A percentile compares a stretch with the other conserved stretches of the same genome.
These are phyloP conservation scores for Zophobas atratus DNA, from an alignment of 1,140 invertebrate genomes.

Conservation along the genomic window DNA sequence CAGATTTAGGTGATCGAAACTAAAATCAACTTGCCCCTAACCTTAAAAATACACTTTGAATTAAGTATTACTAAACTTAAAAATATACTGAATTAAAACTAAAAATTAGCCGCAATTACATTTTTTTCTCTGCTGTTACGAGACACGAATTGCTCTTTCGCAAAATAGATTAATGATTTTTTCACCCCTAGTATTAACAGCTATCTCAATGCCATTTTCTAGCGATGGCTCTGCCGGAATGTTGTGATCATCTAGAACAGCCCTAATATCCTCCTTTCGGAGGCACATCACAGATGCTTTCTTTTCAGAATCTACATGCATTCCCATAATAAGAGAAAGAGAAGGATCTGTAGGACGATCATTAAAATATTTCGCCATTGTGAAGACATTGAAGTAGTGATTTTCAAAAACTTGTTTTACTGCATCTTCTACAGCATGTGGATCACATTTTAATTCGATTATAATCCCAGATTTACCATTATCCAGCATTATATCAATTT, in stretches of 20 bases:
- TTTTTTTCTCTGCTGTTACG: background rate
- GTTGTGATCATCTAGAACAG: no score
- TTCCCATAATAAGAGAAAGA: conserved; percentile 33
- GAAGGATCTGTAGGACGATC: conserved; percentile 12
- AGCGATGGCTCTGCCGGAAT: conserved; percentile 17
- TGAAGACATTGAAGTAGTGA: conserved; percentile 2
- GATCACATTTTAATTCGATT: conserved; percentile 35
- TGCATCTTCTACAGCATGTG: conserved; percentile 36
- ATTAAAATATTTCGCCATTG: conserved; percentile 29
- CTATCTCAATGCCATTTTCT: conserved; percentile 28
- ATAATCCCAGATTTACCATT: conserved; percentile 36
- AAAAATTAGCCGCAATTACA: background rate
- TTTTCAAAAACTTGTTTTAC: conserved; percentile 37
- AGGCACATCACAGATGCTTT: conserved; percentile 30
- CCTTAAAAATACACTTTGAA: no score
- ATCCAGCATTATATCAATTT: conserved; percentile 31
- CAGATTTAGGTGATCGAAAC: conserved; percentile 10
- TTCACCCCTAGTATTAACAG: conserved; percentile 2
- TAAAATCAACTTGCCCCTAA: no score
- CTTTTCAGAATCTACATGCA: conserved; percentile 35
- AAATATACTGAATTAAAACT: background rate
- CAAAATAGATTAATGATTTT: background rate
- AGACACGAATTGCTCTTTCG: conserved; percentile 1
- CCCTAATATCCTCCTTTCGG: no score
- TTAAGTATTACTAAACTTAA: no score